Evolutionary conservation across 2,113 vertebrate genomes (phyloP).

Genomic region (Neotragus moschatus): DNA sequence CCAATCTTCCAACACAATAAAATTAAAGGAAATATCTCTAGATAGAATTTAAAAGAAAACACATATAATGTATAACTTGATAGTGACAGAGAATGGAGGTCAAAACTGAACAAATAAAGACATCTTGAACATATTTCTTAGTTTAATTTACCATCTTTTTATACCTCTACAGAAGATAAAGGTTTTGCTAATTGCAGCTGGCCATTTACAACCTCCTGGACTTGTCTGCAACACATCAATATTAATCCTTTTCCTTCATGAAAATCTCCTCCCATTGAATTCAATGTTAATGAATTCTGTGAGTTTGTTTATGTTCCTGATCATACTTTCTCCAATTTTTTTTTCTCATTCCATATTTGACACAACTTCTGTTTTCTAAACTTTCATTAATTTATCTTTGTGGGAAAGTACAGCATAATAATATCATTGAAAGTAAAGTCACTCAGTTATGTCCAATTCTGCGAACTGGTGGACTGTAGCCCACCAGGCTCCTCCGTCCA

Average conservation of each 20-base stretch:
- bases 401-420: background rate
- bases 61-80: background rate
- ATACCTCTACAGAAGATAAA: background rate
- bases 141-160: background rate
- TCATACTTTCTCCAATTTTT: background rate
- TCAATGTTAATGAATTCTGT: background rate
- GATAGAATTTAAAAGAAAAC: background rate
- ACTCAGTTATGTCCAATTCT: too few relatives aligned
- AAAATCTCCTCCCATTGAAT: background rate
- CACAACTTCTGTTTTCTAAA: background rate
- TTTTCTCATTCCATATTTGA: background rate
- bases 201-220: background rate
- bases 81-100: background rate
- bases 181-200: background rate
- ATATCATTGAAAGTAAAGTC: background rate
- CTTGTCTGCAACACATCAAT: background rate
- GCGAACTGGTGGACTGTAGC: too few relatives aligned
- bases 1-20: background rate
- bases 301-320: background rate
- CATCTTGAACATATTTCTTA: background rate
- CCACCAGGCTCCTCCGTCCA: too few relatives aligned
- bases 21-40: background rate
- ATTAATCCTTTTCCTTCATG: background rate
- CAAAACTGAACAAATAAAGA: background rate
- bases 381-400: background rate